Evolutionary conservation across 2,113 vertebrate species (phyloP).

Genomic region (Phyllostomus hastatus): DNA sequence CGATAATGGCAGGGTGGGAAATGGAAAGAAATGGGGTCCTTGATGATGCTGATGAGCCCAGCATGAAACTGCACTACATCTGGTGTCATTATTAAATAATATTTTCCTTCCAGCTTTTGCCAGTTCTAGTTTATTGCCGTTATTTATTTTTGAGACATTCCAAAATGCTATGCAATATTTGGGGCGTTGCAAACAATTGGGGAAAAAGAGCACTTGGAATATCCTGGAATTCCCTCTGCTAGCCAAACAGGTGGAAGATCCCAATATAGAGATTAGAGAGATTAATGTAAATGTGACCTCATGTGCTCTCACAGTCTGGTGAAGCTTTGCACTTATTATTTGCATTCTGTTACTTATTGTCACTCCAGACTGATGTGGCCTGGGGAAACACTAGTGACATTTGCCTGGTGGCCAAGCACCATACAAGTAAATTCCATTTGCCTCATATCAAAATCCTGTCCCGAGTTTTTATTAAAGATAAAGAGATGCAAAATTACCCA

Average conservation of each 20-base stretch:
- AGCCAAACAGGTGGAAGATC: not conserved
- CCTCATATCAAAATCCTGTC: constrained; percentile 46
- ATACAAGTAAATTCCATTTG: constrained; percentile 44
- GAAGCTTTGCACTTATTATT: constrained; percentile 22
- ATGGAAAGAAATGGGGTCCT: not conserved
- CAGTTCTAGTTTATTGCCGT: not conserved
- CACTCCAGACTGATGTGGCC: not conserved
- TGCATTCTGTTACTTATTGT: constrained; percentile 21
- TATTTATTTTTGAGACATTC: not conserved
- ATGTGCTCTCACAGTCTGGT: constrained; percentile 23
- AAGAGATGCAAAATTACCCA: constrained; percentile 74
- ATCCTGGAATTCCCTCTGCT: not conserved
- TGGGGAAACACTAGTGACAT: not conserved
- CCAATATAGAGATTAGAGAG: not conserved
- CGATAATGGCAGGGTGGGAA: not conserved
- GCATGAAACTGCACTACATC: not conserved
- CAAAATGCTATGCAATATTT: not conserved
- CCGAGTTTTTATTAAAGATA: constrained; percentile 69
- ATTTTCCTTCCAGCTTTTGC: not conserved
- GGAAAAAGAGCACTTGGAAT: not conserved
- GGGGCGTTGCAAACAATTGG: not conserved
- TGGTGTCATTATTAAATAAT: not conserved
- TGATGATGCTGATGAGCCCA: too few relatives aligned
- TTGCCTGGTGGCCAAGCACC: constrained; percentile 31
- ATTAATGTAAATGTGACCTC: constrained; percentile 43